A percentile compares a stretch with the other conserved stretches of the same genome.
Evolutionary conservation across 2,797 vertebrate genomes (phyloP).

Genomic region (Linurgus olivaceus): DNA sequence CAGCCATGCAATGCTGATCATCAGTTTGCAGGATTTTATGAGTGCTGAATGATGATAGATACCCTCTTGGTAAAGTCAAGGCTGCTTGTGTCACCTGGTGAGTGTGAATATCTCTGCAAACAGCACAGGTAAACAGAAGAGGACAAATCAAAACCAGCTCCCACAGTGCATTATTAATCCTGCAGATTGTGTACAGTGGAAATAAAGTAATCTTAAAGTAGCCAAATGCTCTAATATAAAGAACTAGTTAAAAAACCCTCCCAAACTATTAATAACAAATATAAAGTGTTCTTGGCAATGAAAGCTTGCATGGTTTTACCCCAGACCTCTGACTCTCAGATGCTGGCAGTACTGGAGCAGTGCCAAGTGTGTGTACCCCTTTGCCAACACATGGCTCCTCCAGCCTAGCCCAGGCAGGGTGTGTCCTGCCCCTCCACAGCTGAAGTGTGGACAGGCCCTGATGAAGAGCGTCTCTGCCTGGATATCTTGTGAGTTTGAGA

Average conservation of each 20-base stretch:
- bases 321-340: neutral
- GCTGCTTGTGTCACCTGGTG: neutral
- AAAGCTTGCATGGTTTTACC: fast-evolving
- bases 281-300: neutral
- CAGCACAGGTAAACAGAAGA: neutral
- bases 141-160: neutral
- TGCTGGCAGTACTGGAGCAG: neutral
- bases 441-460: neutral
- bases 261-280: neutral
- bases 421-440: neutral
- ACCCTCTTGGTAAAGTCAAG: neutral
- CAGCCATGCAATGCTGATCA: neutral
- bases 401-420: neutral
- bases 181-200: neutral
- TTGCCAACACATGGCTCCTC: fast-evolving
- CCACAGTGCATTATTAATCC: neutral
- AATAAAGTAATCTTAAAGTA: neutral
- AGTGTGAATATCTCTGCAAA: neutral
- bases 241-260: neutral
- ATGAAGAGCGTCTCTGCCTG: neutral
- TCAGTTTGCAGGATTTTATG: neutral
- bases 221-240: neutral
- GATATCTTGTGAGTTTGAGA: neutral
- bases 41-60: neutral
- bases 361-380: neutral